Percentiles rank a stretch among this genome's conserved stretches.
These are phyloP conservation scores for Brachionus manjavacas DNA, from an alignment of 1,140 invertebrate genomes.

Conservation along the genomic window DNA sequence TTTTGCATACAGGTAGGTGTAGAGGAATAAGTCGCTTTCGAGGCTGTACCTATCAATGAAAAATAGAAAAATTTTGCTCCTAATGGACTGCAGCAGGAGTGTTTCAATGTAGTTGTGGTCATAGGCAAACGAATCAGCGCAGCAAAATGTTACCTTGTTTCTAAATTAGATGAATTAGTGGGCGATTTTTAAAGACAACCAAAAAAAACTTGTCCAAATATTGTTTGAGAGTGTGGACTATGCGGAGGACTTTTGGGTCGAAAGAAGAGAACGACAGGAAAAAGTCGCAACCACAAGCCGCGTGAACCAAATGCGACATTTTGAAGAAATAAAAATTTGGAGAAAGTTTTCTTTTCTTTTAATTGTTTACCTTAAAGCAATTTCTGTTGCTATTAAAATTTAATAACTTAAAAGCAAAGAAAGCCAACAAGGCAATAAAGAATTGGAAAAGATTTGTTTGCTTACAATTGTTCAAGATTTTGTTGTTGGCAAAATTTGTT, in stretches of 20 bases:
- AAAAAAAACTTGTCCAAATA: neutral
- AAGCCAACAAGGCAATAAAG: neutral
- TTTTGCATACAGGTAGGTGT: neutral
- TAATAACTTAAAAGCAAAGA: neutral
- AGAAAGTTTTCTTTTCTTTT: neutral
- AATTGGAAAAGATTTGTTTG: neutral
- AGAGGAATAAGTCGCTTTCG: neutral
- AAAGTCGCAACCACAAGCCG: constrained; percentile 25
- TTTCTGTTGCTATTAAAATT: neutral
- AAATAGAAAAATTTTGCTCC: neutral
- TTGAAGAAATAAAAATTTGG: neutral
- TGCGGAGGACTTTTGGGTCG: neutral
- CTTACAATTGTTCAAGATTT: neutral
- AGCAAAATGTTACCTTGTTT: neutral
- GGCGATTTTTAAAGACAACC: no score
- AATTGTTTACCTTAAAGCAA: neutral
- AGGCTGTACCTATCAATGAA: constrained; percentile 4
- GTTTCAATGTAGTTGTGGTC: neutral
- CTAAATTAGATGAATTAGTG: neutral
- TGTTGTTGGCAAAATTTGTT: neutral
- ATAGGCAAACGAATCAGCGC: neutral
- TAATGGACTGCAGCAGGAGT: neutral
- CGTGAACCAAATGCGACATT: constrained; percentile 16
- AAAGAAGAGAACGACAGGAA: neutral
- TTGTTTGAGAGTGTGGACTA: neutral